Evolutionary conservation across 2,888 invertebrate species (phyloP).

Genomic region (Charanyca ferruginea): DNA sequence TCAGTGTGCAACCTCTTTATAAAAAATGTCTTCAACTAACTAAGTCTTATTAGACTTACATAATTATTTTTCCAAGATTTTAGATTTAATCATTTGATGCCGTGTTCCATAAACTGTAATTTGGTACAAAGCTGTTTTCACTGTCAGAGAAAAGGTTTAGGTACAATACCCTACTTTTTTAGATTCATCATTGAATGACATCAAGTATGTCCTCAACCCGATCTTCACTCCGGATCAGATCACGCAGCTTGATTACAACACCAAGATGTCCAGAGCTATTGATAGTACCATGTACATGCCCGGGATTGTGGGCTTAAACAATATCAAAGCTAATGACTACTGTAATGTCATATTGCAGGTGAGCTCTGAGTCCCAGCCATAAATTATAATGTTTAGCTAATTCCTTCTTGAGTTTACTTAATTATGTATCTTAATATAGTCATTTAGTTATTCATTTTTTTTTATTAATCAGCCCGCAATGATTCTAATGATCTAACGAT

Average conservation of each 20-base stretch:
- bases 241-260: slow-evolving; percentile 94
- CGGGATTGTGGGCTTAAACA: slow-evolving; percentile 99
- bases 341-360: slow-evolving; percentile 99
- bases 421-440: too few relatives aligned
- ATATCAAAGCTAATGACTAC: slow-evolving; percentile 99
- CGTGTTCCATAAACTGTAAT: too few relatives aligned
- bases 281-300: slow-evolving; percentile 99
- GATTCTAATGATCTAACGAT: too few relatives aligned
- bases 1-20: too few relatives aligned
- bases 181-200: slow-evolving; percentile 99
- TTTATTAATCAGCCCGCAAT: too few relatives aligned
- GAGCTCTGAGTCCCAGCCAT: slow-evolving; percentile 64
- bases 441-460: too few relatives aligned
- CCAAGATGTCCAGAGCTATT: slow-evolving; percentile 97
- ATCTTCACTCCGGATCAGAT: slow-evolving; percentile 97
- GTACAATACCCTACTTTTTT: slow-evolving; percentile 59
- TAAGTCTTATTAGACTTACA: too few relatives aligned
- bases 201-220: slow-evolving; percentile 99
- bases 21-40: too few relatives aligned
- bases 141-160: not conserved
- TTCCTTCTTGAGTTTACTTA: too few relatives aligned
- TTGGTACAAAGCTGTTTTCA: not conserved
- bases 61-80: too few relatives aligned
- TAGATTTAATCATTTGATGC: too few relatives aligned
- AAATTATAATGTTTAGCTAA: too few relatives aligned